These are phyloP conservation scores for Neodon shergylaensis DNA, from an alignment of 2,113 vertebrate species.

Conservation along the genomic window DNA sequence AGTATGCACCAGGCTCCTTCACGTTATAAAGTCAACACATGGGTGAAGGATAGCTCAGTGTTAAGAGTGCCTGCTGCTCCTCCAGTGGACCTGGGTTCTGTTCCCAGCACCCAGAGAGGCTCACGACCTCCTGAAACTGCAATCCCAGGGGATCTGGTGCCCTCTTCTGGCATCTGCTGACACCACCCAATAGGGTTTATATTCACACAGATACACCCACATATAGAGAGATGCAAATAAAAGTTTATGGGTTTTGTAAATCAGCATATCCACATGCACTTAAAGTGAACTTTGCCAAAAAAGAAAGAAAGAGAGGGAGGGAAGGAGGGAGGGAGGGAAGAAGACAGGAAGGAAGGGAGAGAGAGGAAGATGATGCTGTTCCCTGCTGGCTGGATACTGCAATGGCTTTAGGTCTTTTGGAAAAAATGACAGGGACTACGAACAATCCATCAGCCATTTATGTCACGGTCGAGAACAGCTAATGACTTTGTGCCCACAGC, in stretches of 20 bases:
- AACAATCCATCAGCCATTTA: constrained; percentile 33
- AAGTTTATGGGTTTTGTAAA: neutral
- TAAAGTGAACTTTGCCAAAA: neutral
- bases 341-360: neutral
- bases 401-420: neutral
- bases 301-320: neutral
- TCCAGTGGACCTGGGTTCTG: neutral
- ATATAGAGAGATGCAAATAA: neutral
- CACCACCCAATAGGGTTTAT: neutral
- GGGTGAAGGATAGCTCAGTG: neutral
- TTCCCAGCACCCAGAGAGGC: neutral
- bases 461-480: constrained; percentile 12
- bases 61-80: neutral
- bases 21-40: neutral
- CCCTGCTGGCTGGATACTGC: neutral
- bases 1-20: no score
- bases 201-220: neutral
- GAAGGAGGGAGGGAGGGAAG: rapidly evolving
- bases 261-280: neutral
- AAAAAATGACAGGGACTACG: neutral
- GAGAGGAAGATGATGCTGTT: neutral
- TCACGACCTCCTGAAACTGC: neutral
- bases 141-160: neutral
- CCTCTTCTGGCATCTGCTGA: neutral
- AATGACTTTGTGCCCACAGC: neutral